Percentiles rank a stretch among this genome's conserved stretches.
phyloP scores from a whole-genome alignment of 2,113 vertebrate genomes.

The Formicarius rufipectus region DNA sequence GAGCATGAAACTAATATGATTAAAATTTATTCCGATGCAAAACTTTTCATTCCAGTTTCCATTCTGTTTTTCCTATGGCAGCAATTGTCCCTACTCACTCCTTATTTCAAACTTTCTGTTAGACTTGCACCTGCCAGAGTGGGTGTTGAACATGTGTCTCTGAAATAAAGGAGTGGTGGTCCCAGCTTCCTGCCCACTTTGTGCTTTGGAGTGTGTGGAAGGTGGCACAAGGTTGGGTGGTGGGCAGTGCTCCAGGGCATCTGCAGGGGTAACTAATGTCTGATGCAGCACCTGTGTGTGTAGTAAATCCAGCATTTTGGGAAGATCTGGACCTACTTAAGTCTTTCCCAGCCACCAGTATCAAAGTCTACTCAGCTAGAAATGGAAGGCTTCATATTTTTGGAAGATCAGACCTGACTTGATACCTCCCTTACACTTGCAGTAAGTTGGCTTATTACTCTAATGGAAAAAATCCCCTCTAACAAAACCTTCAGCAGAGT shows the following conservation, averaged over 20 bases:
- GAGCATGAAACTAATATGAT: background rate
- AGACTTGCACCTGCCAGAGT: background rate
- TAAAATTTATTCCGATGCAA: background rate
- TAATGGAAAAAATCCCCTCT: background rate
- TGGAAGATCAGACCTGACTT: background rate
- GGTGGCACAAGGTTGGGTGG: background rate
- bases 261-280: background rate
- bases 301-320: background rate
- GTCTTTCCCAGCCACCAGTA: background rate
- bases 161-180: background rate
- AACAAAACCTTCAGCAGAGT: background rate
- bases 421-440: no score
- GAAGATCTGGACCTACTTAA: background rate
- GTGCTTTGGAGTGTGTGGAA: background rate
- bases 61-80: background rate
- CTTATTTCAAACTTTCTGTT: background rate
- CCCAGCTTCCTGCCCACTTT: background rate
- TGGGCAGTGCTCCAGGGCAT: rapidly evolving
- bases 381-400: background rate
- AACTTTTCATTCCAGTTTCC: background rate
- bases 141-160: background rate
- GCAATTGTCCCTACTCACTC: background rate
- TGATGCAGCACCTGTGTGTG: no score
- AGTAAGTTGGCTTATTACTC: no score
- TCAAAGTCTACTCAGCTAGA: background rate